Evolutionary conservation across 2,797 vertebrate genomes (phyloP).

Genomic region (Bradypodion ventrale): DNA sequence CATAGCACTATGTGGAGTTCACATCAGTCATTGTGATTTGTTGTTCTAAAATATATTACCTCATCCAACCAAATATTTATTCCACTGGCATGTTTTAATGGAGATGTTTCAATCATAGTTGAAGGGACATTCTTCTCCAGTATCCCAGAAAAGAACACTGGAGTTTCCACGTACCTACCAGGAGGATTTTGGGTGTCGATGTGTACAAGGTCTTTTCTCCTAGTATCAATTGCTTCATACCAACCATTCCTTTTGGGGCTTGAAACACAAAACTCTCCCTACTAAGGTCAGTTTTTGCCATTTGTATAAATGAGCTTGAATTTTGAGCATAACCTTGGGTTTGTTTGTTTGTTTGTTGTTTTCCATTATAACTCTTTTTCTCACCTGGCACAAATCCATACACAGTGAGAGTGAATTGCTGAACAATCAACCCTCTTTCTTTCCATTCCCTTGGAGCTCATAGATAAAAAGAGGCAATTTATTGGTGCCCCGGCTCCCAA

Average conservation of each 20-base stretch:
- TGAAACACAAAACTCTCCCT: background rate
- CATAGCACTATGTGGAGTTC: rapidly evolving
- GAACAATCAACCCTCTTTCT: background rate
- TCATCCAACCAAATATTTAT: background rate
- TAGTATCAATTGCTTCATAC: background rate
- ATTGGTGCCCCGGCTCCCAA: background rate
- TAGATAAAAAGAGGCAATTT: background rate
- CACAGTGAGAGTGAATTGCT: background rate
- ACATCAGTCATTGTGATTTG: slow-evolving; percentile 17
- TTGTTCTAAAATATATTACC: rapidly evolving
- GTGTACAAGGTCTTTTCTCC: background rate
- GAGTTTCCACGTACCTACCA: slow-evolving; percentile 18
- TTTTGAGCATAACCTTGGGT: background rate
- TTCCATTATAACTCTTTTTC: background rate
- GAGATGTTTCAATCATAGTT: slow-evolving; percentile 20
- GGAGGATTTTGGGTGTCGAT: background rate
- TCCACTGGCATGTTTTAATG: slow-evolving; percentile 38
- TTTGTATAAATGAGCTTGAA: background rate
- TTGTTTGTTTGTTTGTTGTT: no score
- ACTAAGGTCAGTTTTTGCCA: background rate
- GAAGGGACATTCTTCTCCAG: background rate
- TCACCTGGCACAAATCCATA: background rate
- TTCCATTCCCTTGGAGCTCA: background rate
- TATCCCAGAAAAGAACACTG: background rate
- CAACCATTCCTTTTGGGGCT: background rate